These are phyloP conservation scores for Eumacrocentrus americanus DNA, from an alignment of 2,888 invertebrate genomes.

Conservation along the genomic window DNA sequence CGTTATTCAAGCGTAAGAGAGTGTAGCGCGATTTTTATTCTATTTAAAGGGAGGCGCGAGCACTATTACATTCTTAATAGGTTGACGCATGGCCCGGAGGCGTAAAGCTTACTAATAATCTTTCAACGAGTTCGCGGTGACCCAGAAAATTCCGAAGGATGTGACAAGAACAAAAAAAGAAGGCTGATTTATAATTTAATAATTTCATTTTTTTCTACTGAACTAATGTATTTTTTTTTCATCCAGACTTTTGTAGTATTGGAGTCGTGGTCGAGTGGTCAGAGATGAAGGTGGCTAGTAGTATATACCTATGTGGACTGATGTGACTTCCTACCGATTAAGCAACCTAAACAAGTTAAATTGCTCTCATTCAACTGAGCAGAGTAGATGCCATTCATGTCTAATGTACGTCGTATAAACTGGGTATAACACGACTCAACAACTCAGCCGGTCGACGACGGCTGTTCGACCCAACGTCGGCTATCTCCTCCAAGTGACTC, in stretches of 20 bases:
- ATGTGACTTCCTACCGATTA: constrained; percentile 63
- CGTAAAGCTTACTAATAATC: constrained; percentile 28
- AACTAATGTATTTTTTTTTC: neutral
- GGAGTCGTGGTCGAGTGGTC: constrained; percentile 8
- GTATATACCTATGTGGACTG: constrained; percentile 51
- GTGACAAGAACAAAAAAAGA: neutral
- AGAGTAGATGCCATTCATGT: constrained; percentile 62
- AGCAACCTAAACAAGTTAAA: constrained; percentile 62
- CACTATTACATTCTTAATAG: constrained; percentile 24
- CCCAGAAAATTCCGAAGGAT: constrained; percentile 17
- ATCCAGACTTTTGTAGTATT: neutral
- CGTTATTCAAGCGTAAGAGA: neutral
- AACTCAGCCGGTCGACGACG: constrained; percentile 45
- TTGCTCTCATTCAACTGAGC: constrained; percentile 62
- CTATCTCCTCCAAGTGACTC: neutral
- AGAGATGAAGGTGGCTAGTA: constrained; percentile 44
- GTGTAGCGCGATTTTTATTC: constrained; percentile 17
- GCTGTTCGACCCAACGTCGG: constrained; percentile 12
- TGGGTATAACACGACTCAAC: constrained; percentile 61
- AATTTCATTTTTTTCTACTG: too few species aligned
- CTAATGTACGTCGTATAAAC: constrained; percentile 62
- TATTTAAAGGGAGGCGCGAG: constrained; percentile 15
- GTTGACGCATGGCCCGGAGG: constrained; percentile 26
- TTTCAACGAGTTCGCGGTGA: constrained; percentile 23
- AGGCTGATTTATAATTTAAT: too few species aligned